Evolutionary conservation across 2,888 invertebrate genomes (phyloP), one percentile per base, ranked within the genome.

Genomic region (Lucinisca nassula): DNA sequence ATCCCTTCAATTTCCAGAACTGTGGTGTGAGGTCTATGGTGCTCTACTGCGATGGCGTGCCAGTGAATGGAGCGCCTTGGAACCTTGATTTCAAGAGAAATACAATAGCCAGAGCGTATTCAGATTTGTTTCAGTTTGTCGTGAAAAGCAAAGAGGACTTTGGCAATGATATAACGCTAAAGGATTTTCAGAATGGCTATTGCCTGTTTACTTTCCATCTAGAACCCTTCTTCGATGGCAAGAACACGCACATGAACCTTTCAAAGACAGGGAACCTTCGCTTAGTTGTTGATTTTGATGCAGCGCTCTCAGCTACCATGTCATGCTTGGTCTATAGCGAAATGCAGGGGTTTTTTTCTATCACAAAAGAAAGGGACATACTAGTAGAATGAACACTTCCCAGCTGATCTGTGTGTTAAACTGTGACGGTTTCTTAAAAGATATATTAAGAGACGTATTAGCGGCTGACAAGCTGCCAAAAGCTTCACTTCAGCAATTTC

Each of bases 1-100:
- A 84, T 32, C 84, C 79, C 17, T 84, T 79, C 40, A 79, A 74
- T 55, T 76, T 84, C n/a, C 55, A 78, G 37, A 79, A 84, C 38
- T 77, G 70, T 30, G 35, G 67, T 32, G 21, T 78, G 38, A 40
- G 51, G 8, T 74, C 58, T 17, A 67, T 85, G 24, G 85, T 40
- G n/a, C 24, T 85, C 3, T 78, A 81, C 74, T 49, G 81, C 1
- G 80, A 85, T 45, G 84, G 77, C 1, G 77, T 80, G 55, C 72
- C 80, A 38, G 72, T 85, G 17, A 81, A 77, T 1, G 67, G 78
- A 8, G 37, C 78, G 35, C 77, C 85, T 8, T 76, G 80, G 79
- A 73, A 84, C n/a, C 32, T 84, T 14, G 76, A 72, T 72, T 55
- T 72, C 0, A n/a, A 77, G 40, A 45, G 35, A 1, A 45, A 83